These are phyloP conservation scores for Telmatochromis bifrenatus DNA, from an alignment of 2,113 vertebrate species.

Conservation along the genomic window DNA sequence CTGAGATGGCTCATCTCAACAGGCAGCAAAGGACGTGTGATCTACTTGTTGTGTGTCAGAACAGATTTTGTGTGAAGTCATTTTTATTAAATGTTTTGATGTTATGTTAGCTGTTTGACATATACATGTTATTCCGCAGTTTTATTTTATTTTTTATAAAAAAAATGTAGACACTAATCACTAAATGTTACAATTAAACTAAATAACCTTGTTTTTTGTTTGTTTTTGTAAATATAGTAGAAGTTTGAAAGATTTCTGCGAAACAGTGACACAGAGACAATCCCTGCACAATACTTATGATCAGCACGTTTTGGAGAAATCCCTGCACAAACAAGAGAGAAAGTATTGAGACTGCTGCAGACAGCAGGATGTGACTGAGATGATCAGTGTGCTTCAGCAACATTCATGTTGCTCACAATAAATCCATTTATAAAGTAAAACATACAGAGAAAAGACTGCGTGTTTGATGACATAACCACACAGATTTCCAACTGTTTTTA, in stretches of 20 bases:
- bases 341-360: not conserved
- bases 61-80: not conserved
- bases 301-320: not conserved
- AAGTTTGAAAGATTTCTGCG: not conserved
- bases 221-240: not conserved
- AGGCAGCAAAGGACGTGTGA: not conserved
- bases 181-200: not conserved
- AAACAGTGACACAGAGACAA: not conserved
- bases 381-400: not conserved
- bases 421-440: not conserved
- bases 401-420: not conserved
- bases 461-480: not conserved
- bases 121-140: not conserved
- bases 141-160: not conserved
- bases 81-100: not conserved
- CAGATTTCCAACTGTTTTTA: not conserved
- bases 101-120: not conserved
- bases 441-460: not conserved
- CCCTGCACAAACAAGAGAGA: not conserved
- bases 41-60: accelerated
- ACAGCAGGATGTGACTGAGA: accelerated
- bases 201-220: not conserved
- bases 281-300: not conserved
- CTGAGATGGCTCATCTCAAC: not conserved
- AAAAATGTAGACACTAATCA: not conserved